These are phyloP conservation scores for Pandion haliaetus DNA, from an alignment of 2,113 vertebrate genomes.

Conservation along the genomic window DNA sequence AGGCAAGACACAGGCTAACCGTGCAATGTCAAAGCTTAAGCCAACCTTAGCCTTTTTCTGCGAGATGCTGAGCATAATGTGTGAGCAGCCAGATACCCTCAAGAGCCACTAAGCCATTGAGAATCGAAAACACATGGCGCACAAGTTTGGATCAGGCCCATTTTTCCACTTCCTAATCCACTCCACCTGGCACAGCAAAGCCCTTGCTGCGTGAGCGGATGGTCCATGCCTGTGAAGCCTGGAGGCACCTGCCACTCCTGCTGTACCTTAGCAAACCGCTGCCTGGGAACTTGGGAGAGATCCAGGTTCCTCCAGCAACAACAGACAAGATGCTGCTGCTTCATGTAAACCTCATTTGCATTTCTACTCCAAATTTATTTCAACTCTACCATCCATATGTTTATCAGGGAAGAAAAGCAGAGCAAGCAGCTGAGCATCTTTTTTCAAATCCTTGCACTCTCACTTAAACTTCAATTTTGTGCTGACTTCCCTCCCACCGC, in stretches of 20 bases:
- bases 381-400: background rate
- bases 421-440: background rate
- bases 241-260: background rate
- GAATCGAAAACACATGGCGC: background rate
- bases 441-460: background rate
- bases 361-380: constrained; percentile 48
- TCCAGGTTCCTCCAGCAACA: constrained; percentile 19
- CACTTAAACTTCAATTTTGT: background rate
- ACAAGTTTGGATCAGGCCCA: background rate
- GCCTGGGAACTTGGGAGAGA: constrained; percentile 27
- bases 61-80: background rate
- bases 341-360: constrained; percentile 23
- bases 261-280: constrained; percentile 37
- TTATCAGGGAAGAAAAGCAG: constrained; percentile 17
- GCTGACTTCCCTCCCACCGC: background rate
- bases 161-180: background rate
- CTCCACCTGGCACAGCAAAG: background rate
- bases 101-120: background rate
- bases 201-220: background rate
- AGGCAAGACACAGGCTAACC: background rate
- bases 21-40: background rate
- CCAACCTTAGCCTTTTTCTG: background rate
- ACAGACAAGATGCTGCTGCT: background rate
- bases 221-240: background rate
- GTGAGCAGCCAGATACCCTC: background rate